These are phyloP conservation scores for Thunnus albacares DNA, from an alignment of 2,797 vertebrate genomes.

Conservation along the genomic window DNA sequence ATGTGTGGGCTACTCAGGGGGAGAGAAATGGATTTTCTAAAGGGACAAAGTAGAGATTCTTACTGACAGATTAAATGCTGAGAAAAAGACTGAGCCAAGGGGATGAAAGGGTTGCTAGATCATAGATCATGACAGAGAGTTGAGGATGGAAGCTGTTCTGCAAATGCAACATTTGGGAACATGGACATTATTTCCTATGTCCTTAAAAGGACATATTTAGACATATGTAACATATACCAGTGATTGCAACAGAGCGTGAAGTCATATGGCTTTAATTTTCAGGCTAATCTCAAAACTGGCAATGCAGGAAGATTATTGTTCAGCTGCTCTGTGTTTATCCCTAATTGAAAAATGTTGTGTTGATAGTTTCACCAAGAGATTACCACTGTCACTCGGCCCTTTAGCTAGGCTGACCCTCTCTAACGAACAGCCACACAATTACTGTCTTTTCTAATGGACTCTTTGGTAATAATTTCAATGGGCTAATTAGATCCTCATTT, in stretches of 20 bases:
- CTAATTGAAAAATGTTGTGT: slow-evolving; percentile 49
- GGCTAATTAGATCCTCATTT: slow-evolving; percentile 63
- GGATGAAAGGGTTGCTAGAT: slow-evolving; percentile 56
- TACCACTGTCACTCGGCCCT: slow-evolving; percentile 39
- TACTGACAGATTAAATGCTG: slow-evolving; percentile 67
- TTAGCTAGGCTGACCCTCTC: slow-evolving; percentile 54
- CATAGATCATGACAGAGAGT: slow-evolving; percentile 49
- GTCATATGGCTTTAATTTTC: slow-evolving; percentile 36
- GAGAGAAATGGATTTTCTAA: slow-evolving; percentile 71
- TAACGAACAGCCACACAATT: slow-evolving; percentile 47
- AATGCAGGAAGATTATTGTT: slow-evolving; percentile 45
- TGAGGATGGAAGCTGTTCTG: slow-evolving; percentile 18
- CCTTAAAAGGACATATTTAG: slow-evolving; percentile 10
- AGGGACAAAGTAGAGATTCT: slow-evolving; percentile 68
- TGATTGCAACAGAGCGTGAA: slow-evolving; percentile 17
- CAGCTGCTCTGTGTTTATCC: slow-evolving; percentile 48
- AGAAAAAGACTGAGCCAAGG: slow-evolving; percentile 46
- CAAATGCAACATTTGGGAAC: slow-evolving; percentile 3
- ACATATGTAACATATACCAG: neutral
- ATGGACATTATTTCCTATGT: slow-evolving; percentile 9
- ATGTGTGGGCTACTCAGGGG: slow-evolving; percentile 50
- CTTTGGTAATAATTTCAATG: slow-evolving; percentile 61
- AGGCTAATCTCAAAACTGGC: slow-evolving; percentile 28
- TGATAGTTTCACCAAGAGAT: slow-evolving; percentile 61
- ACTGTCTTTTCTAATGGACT: slow-evolving; percentile 56